Base-by-base conservation (phyloP, 2,797 vertebrate species). In the Sebastes aleutianus region DNA sequence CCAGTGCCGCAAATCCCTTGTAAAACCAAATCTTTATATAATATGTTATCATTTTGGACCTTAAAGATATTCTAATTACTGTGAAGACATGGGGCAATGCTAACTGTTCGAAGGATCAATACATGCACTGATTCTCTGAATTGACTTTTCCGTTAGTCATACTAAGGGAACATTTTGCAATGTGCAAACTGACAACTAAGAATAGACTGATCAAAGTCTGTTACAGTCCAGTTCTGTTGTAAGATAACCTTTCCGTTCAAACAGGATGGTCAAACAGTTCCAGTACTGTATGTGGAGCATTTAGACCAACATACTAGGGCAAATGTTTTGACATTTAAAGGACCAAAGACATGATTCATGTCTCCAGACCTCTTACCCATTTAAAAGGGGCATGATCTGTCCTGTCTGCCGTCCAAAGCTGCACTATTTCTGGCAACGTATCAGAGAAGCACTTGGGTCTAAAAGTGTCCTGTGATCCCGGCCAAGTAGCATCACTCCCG, bases 201-300 rank as follows among this genome's bases (percentile, higher is more conserved):
- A 89, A 86, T 89, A 94, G 86, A 66, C 31, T 6, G 70, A 78
- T 43, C 81, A 76, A 83, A 86, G 82, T 85, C 76, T 69, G 61
- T 4, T 18, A 6, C 18, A 16, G 76, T 47, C 31, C 62, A 68
- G 27, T 18, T 53, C 57, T n/a, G 78, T 8, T 43, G 39, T 43
- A 5, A 74, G 77, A 50, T 80, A 74, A 85, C 31, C 31, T 3
- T 2, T 29, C 65, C 79, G 72, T 72, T 76, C 16, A 80, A 89
- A 88, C 54, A 78, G 36, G 29, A 58, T 74, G 78, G 39, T 50
- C 76, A 78, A 74, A 80, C 43, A 68, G 22, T 36, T 27, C 5
- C 64, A 34, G 1, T 1, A 1, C 29, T 65, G n/a, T 6, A 12
- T 16, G 34, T 24, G 29, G 8, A 82, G 20, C 4, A 43, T 67